A percentile compares a stretch with the other conserved stretches of the same genome.
Conservation (phyloP, 2,888 invertebrate species). For the Mythimna lalbum region DNA sequence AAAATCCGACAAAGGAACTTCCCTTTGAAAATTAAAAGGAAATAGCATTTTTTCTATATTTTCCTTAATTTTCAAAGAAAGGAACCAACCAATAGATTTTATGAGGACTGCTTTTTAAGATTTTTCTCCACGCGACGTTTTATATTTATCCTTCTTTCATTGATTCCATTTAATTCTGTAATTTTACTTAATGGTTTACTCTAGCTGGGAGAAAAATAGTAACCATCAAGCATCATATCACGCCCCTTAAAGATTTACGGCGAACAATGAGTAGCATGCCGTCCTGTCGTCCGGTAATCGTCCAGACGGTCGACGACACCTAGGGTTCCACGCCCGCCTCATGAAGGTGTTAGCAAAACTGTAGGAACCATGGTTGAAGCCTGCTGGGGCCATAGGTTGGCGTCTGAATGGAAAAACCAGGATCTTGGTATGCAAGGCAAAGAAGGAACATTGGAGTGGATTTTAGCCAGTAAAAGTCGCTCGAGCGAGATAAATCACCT, state of each 20-base stretch:
- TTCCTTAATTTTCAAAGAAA: constrained; percentile 32
- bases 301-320: too few relatives aligned
- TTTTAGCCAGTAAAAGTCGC: too few relatives aligned
- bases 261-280: too few relatives aligned
- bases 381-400: too few relatives aligned
- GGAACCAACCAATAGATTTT: constrained; percentile 3
- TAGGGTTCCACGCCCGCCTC: too few relatives aligned
- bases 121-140: background rate
- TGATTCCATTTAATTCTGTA: background rate
- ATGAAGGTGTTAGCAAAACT: too few relatives aligned
- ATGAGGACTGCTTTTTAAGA: constrained; percentile 6
- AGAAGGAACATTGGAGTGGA: too few relatives aligned
- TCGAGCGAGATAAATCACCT: too few relatives aligned
- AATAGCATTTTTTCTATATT: constrained; percentile 14
- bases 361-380: too few relatives aligned
- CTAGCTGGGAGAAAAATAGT: background rate
- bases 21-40: constrained; percentile 28
- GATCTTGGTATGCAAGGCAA: too few relatives aligned
- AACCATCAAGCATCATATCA: background rate
- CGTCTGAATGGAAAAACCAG: too few relatives aligned
- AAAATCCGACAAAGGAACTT: constrained; percentile 26
- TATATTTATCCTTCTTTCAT: constrained; percentile 5
- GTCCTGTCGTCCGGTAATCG: too few relatives aligned
- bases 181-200: background rate
- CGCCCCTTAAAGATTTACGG: background rate